Evolutionary conservation across 2,113 vertebrate species (phyloP), one percentile per base, ranked within the genome.

Genomic region (Ariopsis seemanni): DNA sequence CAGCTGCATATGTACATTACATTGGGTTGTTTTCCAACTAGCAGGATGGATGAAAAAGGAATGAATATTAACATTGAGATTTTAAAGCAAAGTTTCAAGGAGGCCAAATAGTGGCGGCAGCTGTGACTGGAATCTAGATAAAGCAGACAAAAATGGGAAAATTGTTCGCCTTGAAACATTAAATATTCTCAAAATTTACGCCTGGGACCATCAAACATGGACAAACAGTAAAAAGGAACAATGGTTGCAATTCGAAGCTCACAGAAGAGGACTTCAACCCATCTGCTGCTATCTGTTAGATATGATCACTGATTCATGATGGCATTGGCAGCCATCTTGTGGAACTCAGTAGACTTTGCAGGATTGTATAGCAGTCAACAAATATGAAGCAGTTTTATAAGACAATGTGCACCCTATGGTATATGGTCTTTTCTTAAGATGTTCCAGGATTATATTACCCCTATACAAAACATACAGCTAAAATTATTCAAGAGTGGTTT

Each of bases 271-370:
- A 42, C 57, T 42, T 58, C 27, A 42, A 14, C 53, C 78, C 57
- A 60, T 81, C 79, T 42, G 55, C 15, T 62, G 9, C 52, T 27
- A 62, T 81, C 79, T 81, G 15, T 20, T 42, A 9, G 22, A 57
- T 30, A 60, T 81, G 57, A 81, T 42, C 5, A 57, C 60, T 81
- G 79, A 81, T 57, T 81, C n/a, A 80, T 34, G 34, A 30, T 80
- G 5, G 27, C 5, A 80, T 80, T 30, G 78, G 15, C 55, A 58
- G 55, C 78, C n/a, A 55, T 30, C n/a, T 57, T 34, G 9, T 52
- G 18, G 42, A 75, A n/a, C 20, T 75, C 22, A 5, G 2, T 27
- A 57, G n/a, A 2, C 3, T 57, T 57, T 57, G 27, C 53, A 30
- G 52, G n/a, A 80, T 80, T 58, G 27, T 60, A 81, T 22, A 22